These are phyloP conservation scores for Pachypanchax playfairii DNA, from an alignment of 2,113 vertebrate species.

Conservation along the genomic window DNA sequence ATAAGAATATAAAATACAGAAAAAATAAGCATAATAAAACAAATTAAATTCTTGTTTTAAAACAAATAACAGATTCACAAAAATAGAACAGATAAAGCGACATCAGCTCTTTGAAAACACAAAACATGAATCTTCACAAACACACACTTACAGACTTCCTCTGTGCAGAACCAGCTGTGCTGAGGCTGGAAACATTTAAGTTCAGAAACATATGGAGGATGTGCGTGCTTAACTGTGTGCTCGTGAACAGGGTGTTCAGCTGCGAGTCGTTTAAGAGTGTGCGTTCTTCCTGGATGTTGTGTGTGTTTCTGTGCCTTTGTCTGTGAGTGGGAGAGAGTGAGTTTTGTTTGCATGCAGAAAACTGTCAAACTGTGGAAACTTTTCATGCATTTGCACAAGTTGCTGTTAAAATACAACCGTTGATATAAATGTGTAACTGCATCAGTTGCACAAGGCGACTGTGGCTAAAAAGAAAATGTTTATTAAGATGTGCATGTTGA, in stretches of 20 bases:
- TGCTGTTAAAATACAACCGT: neutral
- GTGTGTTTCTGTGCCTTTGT: neutral
- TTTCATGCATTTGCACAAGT: neutral
- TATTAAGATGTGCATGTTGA: neutral
- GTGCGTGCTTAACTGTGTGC: slow-evolving; percentile 34
- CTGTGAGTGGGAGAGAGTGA: neutral
- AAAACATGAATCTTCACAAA: neutral
- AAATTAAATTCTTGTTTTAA: no score
- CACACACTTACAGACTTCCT: slow-evolving; percentile 23
- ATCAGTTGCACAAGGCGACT: neutral
- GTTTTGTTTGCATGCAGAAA: neutral
- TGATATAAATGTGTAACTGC: neutral
- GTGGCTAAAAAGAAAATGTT: neutral
- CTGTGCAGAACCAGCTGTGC: slow-evolving; percentile 48
- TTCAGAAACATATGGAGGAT: slow-evolving; percentile 57
- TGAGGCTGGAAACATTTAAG: slow-evolving; percentile 47
- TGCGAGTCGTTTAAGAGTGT: slow-evolving; percentile 8
- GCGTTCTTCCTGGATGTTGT: slow-evolving; percentile 27
- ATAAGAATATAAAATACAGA: neutral
- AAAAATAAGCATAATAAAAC: no score
- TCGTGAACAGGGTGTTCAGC: no score
- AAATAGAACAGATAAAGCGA: slow-evolving; percentile 7
- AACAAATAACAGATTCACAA: slow-evolving; percentile 7
- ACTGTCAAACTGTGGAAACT: slow-evolving; percentile 6
- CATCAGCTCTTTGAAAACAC: slow-evolving; percentile 27